Base-by-base conservation (phyloP, 2,888 invertebrate species). In the Zaprionus obscuricornis region DNA sequence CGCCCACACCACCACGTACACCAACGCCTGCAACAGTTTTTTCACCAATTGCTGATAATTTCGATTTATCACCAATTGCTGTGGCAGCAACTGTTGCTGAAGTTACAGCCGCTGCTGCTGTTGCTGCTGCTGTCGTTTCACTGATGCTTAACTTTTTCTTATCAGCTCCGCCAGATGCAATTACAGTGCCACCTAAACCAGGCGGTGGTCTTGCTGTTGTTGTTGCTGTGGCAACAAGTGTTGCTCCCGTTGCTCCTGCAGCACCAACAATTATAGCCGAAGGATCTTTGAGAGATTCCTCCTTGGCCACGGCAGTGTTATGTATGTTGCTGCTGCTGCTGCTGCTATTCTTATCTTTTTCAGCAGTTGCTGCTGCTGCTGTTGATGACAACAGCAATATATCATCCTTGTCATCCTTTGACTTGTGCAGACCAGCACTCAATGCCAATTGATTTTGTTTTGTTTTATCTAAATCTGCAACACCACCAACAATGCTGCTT, bases 381-480 rank as follows among this genome's bases (percentile, higher is more conserved):
- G 29, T 24, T 11, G 39, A n/a, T n/a, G 34, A 18, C 13, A n/a
- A 27, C 27, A 42, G 8, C 40, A 22, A 2, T 46, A 37, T 10
- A 10, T 68, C 58, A 3, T 84, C 84, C 52, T 81, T 76, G 8
- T 74, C 72, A 4, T 75, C 74, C 37, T 66, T 88, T 43, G 77
- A 62, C 52, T 89, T 88, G 33, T 84, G 77, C 24, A 94, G 92
- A n/a, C 94, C 94, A 24, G 94, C 93, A 29, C 93, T 92, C 11
- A 94, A 91, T 1, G 93, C 92, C 84, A 94, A 92, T 84, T 93
- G 94, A 82, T 93, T 93, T 37, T 92, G 92, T 78, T 94, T 94
- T 2, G 91, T 92, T 88, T 94, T 94, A 74, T 95, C 95, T 64
- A 94, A 93, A 31, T 89, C 87, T 33, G 90, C 88, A 11, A 14